Evolutionary conservation across 2,113 vertebrate genomes (phyloP), one percentile per base, ranked within the genome.

Genomic region (Hylia prasina): DNA sequence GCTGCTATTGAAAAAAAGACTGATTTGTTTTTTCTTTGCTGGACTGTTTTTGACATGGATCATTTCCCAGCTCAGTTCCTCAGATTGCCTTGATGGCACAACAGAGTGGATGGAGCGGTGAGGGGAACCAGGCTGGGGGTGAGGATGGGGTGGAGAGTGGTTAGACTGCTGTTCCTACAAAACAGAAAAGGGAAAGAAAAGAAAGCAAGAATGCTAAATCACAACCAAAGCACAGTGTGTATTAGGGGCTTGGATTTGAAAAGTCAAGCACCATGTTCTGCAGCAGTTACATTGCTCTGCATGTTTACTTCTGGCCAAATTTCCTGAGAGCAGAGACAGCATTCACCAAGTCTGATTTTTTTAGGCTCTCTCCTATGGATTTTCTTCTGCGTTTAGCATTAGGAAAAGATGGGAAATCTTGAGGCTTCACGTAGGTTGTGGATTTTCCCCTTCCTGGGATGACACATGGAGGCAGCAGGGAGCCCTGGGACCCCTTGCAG

Each of bases 171-270:
- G 7, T 91, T 94, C 82, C 84, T 94, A 85, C 73, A 96, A 94
- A 95, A 85, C 44, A 85, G 48, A 78, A 89, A 68, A 82, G 61
- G 35, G 47, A 87, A 83, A 89, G 56, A 28, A 86, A 89, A n/a
- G 10, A 23, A 82, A 90, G 87, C 31, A 70, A 42, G 57, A 80
- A 83, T 0, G 2, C 44, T 68, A 82, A 82, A 71, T 84, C 42
- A 37, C 81, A 85, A 90, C 81, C 84, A 94, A 84, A 93, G 35
- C 4, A 1, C 60, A 60, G 28, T 71, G 28, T 71, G 23, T 82
- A 82, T 85, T 87, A 87, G 84, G 33, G 44, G 35, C 47, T 94
- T 95, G 94, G 58, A 80, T 90, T 80, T 93, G 79, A 93, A 90
- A 94, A 95, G 61, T 69, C 77, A 82, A 75, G 40, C 84, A 68